These are phyloP conservation scores for Penaeus vannamei DNA, from an alignment of 1,140 invertebrate genomes.

Conservation along the genomic window DNA sequence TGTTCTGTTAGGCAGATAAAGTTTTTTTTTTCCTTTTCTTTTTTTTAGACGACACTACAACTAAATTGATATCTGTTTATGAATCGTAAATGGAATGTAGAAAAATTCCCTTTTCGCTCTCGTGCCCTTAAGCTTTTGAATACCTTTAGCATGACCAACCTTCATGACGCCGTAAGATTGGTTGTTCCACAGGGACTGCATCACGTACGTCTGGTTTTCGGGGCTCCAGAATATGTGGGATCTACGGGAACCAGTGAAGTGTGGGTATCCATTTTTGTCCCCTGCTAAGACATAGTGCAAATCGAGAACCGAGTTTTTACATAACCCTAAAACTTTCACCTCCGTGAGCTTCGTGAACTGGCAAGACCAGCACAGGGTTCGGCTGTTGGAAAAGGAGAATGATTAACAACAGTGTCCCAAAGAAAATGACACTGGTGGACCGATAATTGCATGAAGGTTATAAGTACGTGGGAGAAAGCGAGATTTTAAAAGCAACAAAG, in stretches of 20 bases:
- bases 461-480: neutral
- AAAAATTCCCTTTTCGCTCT: neutral
- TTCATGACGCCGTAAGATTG: neutral
- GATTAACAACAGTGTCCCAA: neutral
- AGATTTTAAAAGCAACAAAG: neutral
- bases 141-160: neutral
- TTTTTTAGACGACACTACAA: no score
- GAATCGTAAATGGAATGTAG: no score
- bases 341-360: neutral
- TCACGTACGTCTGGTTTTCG: neutral
- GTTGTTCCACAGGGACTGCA: conserved; percentile 17
- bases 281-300: neutral
- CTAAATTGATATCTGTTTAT: no score
- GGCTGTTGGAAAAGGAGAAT: neutral
- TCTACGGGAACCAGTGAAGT: neutral
- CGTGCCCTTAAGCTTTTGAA: neutral
- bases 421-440: neutral
- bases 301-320: neutral
- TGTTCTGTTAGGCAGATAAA: no score
- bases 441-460: no score
- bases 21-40: no score
- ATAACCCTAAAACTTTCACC: neutral
- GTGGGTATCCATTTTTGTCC: neutral
- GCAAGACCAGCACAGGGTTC: neutral
- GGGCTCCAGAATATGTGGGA: neutral